Conservation (phyloP, 2,888 invertebrate genomes). For the Drosophila ezoana region DNA sequence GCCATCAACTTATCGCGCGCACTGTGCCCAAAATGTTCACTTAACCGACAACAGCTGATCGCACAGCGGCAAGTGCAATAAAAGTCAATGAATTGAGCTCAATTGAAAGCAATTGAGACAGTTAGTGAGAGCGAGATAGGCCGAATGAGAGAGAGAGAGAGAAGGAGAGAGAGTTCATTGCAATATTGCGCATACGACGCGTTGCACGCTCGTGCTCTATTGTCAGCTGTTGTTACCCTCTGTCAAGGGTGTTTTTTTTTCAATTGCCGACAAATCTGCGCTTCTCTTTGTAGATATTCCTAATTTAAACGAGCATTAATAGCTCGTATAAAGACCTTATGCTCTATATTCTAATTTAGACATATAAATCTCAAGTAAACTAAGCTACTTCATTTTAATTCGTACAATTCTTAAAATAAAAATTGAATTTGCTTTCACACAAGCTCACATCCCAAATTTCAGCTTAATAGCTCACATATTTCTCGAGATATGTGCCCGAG, state of each 20-base stretch:
- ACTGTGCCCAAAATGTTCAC: conserved; percentile 31
- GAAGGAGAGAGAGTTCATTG: conserved; percentile 20
- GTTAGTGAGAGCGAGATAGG: conserved; percentile 5
- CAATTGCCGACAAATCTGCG: neutral
- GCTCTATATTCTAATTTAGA: too few species aligned
- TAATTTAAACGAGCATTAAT: too few species aligned
- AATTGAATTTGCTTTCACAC: too few species aligned
- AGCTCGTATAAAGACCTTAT: too few species aligned
- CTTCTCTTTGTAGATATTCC: neutral
- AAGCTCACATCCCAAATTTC: too few species aligned
- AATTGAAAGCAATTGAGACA: conserved; percentile 78
- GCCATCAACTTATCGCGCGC: conserved; percentile 34
- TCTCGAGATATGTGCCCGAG: too few species aligned
- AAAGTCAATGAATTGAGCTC: conserved; percentile 74
- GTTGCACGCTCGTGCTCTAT: conserved; percentile 26
- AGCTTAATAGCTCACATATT: too few species aligned
- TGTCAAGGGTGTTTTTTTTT: conserved; percentile 6
- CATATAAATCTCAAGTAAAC: too few species aligned
- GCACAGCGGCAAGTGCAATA: conserved; percentile 75
- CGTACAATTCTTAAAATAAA: too few species aligned
- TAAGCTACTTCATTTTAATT: too few species aligned
- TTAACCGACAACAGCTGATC: conserved; percentile 43
- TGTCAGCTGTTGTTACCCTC: conserved; percentile 20
- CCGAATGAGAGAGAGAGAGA: neutral
- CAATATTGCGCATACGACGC: conserved; percentile 37